Evolutionary conservation across 2,113 vertebrate genomes (phyloP).

Genomic region (Indicator indicator): DNA sequence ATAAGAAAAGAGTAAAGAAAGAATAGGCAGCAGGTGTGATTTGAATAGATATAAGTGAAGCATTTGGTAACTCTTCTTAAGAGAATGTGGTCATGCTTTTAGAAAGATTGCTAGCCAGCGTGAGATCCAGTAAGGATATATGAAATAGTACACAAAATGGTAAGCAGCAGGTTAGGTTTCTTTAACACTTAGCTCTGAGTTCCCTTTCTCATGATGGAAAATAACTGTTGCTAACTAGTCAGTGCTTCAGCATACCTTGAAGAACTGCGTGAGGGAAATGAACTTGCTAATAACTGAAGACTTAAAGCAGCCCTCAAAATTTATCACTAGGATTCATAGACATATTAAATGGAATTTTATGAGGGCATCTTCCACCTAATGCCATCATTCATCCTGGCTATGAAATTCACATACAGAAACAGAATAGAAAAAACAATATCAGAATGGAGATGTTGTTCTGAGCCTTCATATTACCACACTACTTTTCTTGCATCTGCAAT

Average conservation of each 20-base stretch:
- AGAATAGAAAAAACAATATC: background rate
- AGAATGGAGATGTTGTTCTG: background rate
- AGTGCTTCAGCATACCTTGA: background rate
- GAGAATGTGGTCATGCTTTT: background rate
- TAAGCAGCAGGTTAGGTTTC: background rate
- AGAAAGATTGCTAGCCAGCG: background rate
- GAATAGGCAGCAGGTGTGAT: constrained; percentile 31
- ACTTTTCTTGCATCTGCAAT: background rate
- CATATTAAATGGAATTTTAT: constrained; percentile 2
- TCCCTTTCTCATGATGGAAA: background rate
- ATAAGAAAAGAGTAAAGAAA: constrained; percentile 39
- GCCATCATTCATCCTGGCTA: background rate
- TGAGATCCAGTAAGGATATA: background rate
- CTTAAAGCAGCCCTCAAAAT: constrained; percentile 23
- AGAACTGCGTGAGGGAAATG: background rate
- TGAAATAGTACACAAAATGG: background rate
- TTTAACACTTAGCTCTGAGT: background rate
- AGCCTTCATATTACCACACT: background rate
- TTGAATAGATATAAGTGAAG: constrained; percentile 11
- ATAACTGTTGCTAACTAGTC: background rate
- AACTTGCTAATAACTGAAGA: background rate
- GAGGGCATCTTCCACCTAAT: constrained; percentile 5
- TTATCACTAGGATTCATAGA: background rate
- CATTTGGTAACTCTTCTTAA: background rate
- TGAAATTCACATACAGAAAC: background rate